These are phyloP conservation scores for Triops cancriformis DNA, from an alignment of 1,140 invertebrate species.

Conservation along the genomic window DNA sequence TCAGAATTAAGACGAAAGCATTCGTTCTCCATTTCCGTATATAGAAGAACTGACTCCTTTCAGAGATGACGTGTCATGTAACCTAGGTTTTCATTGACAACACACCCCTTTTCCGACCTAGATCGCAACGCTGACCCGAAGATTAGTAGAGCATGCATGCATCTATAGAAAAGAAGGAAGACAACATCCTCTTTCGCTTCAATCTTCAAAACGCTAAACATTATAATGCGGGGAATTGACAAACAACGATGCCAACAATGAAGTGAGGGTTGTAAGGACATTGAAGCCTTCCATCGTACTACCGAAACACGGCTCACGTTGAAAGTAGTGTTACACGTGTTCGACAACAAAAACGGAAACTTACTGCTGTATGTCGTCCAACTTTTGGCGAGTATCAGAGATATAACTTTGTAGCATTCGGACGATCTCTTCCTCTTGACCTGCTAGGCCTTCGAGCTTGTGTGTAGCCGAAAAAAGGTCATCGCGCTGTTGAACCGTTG, in stretches of 20 bases:
- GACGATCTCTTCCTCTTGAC: constrained; percentile 23
- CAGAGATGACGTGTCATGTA: not conserved
- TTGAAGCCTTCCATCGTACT: no score
- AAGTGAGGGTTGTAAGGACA: not conserved
- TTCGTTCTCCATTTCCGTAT: not conserved
- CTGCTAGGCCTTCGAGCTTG: constrained; percentile 24
- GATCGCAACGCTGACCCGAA: no score
- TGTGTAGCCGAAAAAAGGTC: constrained; percentile 22
- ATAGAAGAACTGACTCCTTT: not conserved
- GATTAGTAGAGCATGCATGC: no score
- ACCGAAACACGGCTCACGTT: not conserved
- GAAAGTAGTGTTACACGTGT: not conserved
- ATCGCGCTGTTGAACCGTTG: not conserved
- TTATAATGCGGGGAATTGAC: not conserved
- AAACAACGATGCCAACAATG: not conserved
- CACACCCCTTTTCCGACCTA: not conserved
- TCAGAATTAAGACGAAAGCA: not conserved
- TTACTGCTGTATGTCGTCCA: constrained; percentile 24
- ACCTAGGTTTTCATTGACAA: not conserved
- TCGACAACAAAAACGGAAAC: not conserved
- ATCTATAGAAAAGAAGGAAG: no score
- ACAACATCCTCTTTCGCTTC: not conserved
- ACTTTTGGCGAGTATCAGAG: constrained; percentile 2
- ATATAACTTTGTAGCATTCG: constrained; percentile 21
- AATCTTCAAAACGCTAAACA: not conserved